Evolutionary conservation across 2,888 invertebrate species (phyloP).

Genomic region (Notodonta dromedarius): DNA sequence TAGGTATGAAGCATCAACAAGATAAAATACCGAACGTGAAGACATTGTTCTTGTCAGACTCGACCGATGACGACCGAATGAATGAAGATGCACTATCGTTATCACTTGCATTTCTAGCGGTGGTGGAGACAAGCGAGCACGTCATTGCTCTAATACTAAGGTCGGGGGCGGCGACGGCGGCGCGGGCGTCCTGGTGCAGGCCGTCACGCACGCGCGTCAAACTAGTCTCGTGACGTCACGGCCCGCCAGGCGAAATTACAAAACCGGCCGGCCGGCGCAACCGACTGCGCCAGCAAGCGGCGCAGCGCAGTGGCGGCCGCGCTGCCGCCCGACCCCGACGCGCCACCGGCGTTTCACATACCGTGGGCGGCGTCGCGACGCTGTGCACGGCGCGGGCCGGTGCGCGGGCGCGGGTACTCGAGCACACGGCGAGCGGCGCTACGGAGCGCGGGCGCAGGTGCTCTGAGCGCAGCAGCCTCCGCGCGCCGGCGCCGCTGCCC

Average conservation of each 20-base stretch:
- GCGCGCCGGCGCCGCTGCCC: slow-evolving; percentile 85
- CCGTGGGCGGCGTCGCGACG: slow-evolving; percentile 82
- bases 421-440: slow-evolving; percentile 83
- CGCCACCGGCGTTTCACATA: slow-evolving; percentile 73
- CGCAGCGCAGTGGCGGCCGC: slow-evolving; percentile 78
- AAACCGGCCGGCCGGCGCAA: slow-evolving; percentile 78
- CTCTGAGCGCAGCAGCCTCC: slow-evolving; percentile 88
- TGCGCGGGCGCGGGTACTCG: slow-evolving; percentile 75
- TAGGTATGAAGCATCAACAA: background rate
- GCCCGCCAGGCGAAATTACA: slow-evolving; percentile 80
- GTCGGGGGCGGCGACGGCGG: slow-evolving; percentile 72
- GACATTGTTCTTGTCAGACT: background rate
- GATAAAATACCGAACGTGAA: background rate
- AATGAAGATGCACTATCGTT: slow-evolving; percentile 29
- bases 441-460: slow-evolving; percentile 87
- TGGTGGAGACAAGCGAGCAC: slow-evolving; percentile 69
- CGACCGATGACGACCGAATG: slow-evolving; percentile 4
- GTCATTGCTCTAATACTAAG: slow-evolving; percentile 74
- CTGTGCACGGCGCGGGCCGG: slow-evolving; percentile 65
- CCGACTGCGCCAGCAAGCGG: slow-evolving; percentile 65
- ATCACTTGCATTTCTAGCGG: slow-evolving; percentile 42
- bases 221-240: slow-evolving; percentile 83
- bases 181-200: slow-evolving; percentile 75
- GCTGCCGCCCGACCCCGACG: slow-evolving; percentile 82
- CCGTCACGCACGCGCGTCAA: slow-evolving; percentile 80